Base-by-base conservation (phyloP, 2,888 invertebrate species). In the Caradrina kadenii region DNA sequence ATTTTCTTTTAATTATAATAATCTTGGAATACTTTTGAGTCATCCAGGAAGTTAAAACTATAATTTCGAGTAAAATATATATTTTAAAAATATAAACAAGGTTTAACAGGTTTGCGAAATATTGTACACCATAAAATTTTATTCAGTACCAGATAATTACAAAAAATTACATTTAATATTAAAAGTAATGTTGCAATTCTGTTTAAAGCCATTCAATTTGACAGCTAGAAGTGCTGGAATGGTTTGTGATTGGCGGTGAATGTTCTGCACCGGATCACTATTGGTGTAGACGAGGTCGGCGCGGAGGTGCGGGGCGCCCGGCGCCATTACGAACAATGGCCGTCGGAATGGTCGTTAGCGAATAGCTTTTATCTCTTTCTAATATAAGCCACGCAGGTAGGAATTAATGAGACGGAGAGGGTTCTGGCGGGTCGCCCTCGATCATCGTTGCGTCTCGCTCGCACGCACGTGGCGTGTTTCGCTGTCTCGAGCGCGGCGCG, bases 311-410 rank as follows among this genome's bases (percentile, higher is more conserved):
- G 94, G 91, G 94, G 94, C 90, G 91, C 90, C 87, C 89, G 88
- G 93, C 94, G 94, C 95, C 95, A 93, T 95, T 93, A 94, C 95
- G 90, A 94, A 95, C 95, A 95, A 96, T 95, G 95, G 94, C 95
- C 93, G 93, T 93, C 93, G 82, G 89, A 93, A 92, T 92, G 90
- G 93, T 94, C 94, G 95, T 95, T 95, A 95, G 95, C 93, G 93
- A 96, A 96, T 93, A 95, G 94, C 95, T 94, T 95, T 96, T 96
- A 95, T 96, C 96, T 96, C 96, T 95, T 94, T 96, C 96, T 96
- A 94, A 96, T 96, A 93, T 93, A 93, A 92, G 93, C 92, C 88
- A 93, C 93, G 94, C 96, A 96, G 96, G 96, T 96, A 94, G 91
- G 93, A 94, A 93, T 95, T 96, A 96, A 96, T 93, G 96, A 96